Evolutionary conservation across 1,140 invertebrate genomes (phyloP), one percentile per base, ranked within the genome.

Genomic region (Aphidius ervi): DNA sequence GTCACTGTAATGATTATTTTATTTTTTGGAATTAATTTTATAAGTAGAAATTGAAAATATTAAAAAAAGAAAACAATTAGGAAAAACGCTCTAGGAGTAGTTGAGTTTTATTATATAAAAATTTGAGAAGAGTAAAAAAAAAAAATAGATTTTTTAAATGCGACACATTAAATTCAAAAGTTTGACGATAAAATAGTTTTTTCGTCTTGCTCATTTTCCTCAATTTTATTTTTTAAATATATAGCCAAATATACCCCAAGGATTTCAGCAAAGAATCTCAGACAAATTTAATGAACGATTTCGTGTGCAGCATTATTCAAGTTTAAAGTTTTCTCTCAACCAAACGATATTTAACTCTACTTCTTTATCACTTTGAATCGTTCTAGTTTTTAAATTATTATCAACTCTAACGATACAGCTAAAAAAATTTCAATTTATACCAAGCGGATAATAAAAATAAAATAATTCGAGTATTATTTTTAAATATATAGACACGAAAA

Each of bases 231-330:
- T 43, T 42, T 41, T 56, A 42, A 37, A 41, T 20, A 41, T 20
- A n/a, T n/a, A 10, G 8, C 40, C 3, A 9, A 9, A 31, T 31
- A 31, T 31, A 31, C 23, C 23, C 9, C 45, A 37, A 46, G 46
- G 16, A 47, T 46, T 47, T 58, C 39, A 20, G 9, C 45, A 39
- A 58, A 58, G 56, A 46, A 58, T 43, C 46, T 48, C 23, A 37
- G 56, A 31, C 56, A 43, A 58, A 58, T 58, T 58, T 46, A 58
- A 58, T 39, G 56, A 58, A 58, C 56, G 56, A 58, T 23, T 31
- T 31, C 45, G 56, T 47, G 56, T 49, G 48, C 23, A 31, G 6
- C 48, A 16, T 58, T 58, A n/a, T 37, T 6, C 42, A 43, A 58
- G 56, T 47, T 16, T 48, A 23, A 52, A 52, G 50, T 52, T 52